phyloP scores from a whole-genome alignment of 1,140 invertebrate genomes.

The Streblospio benedicti region DNA sequence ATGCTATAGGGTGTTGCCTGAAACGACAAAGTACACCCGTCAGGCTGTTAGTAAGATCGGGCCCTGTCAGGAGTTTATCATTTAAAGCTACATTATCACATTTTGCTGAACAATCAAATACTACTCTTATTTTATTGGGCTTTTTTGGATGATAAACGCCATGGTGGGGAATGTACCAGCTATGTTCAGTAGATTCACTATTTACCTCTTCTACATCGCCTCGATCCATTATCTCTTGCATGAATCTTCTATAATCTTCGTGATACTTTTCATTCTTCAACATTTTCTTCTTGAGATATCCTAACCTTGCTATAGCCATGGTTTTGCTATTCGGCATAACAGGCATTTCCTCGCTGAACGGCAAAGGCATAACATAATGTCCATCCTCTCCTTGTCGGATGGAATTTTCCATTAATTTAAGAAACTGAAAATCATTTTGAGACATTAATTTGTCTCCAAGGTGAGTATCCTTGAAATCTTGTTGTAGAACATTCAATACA shows the following conservation, averaged over 20 bases:
- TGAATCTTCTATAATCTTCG: neutral
- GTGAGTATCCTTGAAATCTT: no score
- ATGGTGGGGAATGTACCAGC: slow-evolving; percentile 25
- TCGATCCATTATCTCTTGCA: neutral
- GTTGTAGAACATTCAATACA: no score
- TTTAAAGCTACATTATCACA: slow-evolving; percentile 28
- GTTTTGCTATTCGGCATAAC: slow-evolving; percentile 1
- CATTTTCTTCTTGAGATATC: neutral
- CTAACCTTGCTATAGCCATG: neutral
- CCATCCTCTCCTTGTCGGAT: no score
- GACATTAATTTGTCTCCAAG: neutral
- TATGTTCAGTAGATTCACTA: neutral
- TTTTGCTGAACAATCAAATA: slow-evolving; percentile 23
- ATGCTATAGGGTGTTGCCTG: slow-evolving; percentile 20
- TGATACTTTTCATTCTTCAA: neutral
- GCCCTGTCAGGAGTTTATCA: slow-evolving; percentile 25
- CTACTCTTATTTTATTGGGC: slow-evolving; percentile 20
- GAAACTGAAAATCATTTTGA: neutral
- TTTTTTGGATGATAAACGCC: slow-evolving; percentile 20
- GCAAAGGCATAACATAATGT: neutral
- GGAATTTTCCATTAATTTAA: neutral
- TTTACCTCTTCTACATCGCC: neutral
- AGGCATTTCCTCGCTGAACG: neutral
- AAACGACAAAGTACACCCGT: slow-evolving; percentile 25
- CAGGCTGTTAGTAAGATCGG: slow-evolving; percentile 38